Evolutionary conservation across 2,888 invertebrate genomes (phyloP).

Genomic region (Baronia brevicornis): DNA sequence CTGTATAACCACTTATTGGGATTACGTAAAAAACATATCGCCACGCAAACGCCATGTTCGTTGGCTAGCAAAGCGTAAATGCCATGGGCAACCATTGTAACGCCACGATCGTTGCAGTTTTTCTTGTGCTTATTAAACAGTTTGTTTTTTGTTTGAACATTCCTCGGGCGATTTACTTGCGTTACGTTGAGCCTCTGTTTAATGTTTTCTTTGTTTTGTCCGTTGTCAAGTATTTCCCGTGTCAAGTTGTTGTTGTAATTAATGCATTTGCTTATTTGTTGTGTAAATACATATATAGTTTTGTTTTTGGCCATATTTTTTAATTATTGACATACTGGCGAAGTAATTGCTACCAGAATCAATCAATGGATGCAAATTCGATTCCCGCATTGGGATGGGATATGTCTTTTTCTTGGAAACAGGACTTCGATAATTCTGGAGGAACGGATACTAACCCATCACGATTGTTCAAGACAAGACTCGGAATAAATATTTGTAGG

Average conservation of each 20-base stretch:
- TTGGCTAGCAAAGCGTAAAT: slow-evolving; percentile 66
- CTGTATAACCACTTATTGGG: neutral
- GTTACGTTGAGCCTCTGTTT: slow-evolving; percentile 39
- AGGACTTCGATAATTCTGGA: too few relatives aligned
- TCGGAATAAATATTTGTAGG: too few relatives aligned
- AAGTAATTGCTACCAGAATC: too few relatives aligned
- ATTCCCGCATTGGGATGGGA: too few relatives aligned
- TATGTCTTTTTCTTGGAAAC: too few relatives aligned
- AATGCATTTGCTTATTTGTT: too few relatives aligned
- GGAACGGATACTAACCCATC: too few relatives aligned
- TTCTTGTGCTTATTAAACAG: slow-evolving; percentile 69
- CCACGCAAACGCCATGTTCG: slow-evolving; percentile 41
- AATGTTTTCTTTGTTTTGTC: slow-evolving; percentile 51
- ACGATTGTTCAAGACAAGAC: neutral
- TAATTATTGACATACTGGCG: too few relatives aligned
- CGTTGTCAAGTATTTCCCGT: slow-evolving; percentile 49
- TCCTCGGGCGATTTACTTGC: slow-evolving; percentile 60
- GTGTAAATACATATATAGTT: too few relatives aligned
- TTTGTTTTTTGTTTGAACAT: slow-evolving; percentile 62
- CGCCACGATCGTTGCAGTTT: slow-evolving; percentile 49
- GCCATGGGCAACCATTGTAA: slow-evolving; percentile 70
- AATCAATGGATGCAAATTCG: too few relatives aligned
- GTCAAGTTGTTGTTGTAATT: too few relatives aligned
- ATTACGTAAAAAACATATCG: slow-evolving; percentile 2
- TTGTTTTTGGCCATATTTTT: too few relatives aligned